Base-by-base conservation (phyloP, 2,113 vertebrate genomes). In the Trichomycterus rosablanca region DNA sequence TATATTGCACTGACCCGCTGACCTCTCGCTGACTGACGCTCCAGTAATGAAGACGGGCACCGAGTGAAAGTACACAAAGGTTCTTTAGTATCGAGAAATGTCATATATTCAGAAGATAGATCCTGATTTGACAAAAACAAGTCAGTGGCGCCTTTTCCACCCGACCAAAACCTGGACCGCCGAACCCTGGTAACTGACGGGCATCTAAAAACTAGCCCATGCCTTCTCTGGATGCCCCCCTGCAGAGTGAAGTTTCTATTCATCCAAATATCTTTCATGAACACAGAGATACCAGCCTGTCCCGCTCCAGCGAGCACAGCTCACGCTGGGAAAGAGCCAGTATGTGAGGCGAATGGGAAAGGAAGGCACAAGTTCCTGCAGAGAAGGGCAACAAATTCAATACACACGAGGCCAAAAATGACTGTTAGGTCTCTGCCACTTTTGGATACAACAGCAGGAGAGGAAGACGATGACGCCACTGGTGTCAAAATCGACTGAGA, bases 291-390 rank as follows among this genome's bases (percentile, higher is more conserved):
- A 66, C 35, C 28, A 57, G 59, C 34, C 64, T 28, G 68, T 57
- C 64, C 16, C 15, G 39, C 22, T 56, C 59, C 44, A 63, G 43
- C 22, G 18, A 53, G 28, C 48, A 52, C 14, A 40, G 24, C 24
- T 14, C 55, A 56, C 34, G 59, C 67, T 67, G 63, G 54, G 48
- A 54, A 7, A 30, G 22, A 34, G 49, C 19, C 54, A 34, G 67
- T 49, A 24, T 57, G 49, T 48, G 56, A 50, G n/a, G n/a, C 23
- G 53, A 61, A 59, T 59, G 50, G 63, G 59, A 68, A 72, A 70
- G 56, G 43, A 72, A 63, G 59, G 44, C 39, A 24, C 10, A 22
- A 32, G 45, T 32, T 24, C 65, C 65, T 48, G 61, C 53, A 46
- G 54, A 63, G 42, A 12, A 22, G 42, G 20, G 11, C 30, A 62